phyloP scores from a whole-genome alignment of 2,888 invertebrate species.

The Trissolcus japonicus region DNA sequence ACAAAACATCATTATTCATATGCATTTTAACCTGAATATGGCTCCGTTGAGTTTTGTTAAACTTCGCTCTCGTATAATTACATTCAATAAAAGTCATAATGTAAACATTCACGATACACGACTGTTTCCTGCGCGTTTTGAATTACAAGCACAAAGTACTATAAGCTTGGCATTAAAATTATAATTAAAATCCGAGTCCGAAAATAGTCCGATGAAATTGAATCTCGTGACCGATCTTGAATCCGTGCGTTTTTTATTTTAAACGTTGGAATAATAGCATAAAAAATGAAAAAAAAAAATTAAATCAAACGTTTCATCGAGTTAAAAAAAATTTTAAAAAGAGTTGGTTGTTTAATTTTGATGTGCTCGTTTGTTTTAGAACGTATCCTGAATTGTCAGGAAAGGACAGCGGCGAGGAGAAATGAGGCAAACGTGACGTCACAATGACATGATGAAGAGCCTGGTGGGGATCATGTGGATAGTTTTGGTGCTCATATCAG shows the following conservation, averaged over 20 bases:
- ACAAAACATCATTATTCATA: conserved; percentile 17
- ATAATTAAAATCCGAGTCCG: conserved; percentile 1
- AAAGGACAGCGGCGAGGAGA: conserved; percentile 68
- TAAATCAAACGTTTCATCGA: too few species aligned
- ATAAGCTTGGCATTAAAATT: conserved; percentile 20
- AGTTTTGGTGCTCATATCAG: conserved; percentile 80
- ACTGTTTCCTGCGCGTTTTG: conserved; percentile 16
- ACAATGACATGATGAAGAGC: conserved; percentile 80
- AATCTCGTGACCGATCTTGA: neutral
- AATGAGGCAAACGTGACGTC: conserved; percentile 78
- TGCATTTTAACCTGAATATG: conserved; percentile 8
- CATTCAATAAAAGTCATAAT: conserved; percentile 31
- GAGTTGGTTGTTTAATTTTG: conserved; percentile 26
- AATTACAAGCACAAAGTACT: conserved; percentile 22
- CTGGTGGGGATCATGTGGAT: conserved; percentile 81
- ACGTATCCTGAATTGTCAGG: conserved; percentile 65
- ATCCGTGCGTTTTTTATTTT: neutral
- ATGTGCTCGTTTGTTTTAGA: conserved; percentile 60
- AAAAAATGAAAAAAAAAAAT: neutral
- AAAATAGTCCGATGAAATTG: neutral
- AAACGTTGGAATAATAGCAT: neutral
- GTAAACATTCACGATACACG: conserved; percentile 34
- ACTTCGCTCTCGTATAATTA: conserved; percentile 28
- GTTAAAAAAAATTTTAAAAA: neutral
- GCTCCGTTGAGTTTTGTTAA: conserved; percentile 12